Evolutionary conservation across 2,797 vertebrate genomes (phyloP), one percentile per base, ranked within the genome.

Genomic region (Hylomyscus alleni): DNA sequence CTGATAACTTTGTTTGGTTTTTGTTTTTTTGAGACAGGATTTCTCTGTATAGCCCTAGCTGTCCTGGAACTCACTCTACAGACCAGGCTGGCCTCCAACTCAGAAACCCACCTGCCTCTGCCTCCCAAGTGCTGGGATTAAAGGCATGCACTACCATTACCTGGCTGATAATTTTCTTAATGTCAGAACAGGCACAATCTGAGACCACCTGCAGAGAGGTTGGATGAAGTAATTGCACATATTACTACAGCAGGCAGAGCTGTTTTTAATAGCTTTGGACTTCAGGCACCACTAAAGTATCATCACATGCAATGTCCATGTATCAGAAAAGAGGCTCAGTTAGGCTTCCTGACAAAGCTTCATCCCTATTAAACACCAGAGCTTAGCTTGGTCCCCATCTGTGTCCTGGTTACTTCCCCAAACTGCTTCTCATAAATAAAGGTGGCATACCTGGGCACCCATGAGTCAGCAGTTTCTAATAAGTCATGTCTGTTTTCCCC

Each of bases 381-480:
- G 40, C 40, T 58, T 26, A 67, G 4, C 40, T 76, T 44, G 19
- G 56, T 65, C 6, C 4, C 31, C 9, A 44, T n/a, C 47, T 17
- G 3, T 52, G 52, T 40, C 22, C 50, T 67, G 24, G 75, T 44
- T 13, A 8, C 37, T 72, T 89, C 37, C 22, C 67, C 60, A 52
- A 12, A 26, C 9, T n/a, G 76, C 20, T 34, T 29, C 69, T 80
- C n/a, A 22, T 13, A 22, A 50, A 54, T 0, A 19, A 76, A 73
- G 9, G 3, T 4, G 50, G 50, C 31, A 54, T 2, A 26, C 73
- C 13, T 29, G 7, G 6, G 50, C 29, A 77, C 54, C 67, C 13
- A 0, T 3, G 50, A 76, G 29, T n/a, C 3, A 19, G 1, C 1
- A 2, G n/a, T n/a, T 11, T 82, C 76, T 20, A 22, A 12, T 6